These are phyloP conservation scores for Capra hircus DNA, from an alignment of 2,113 vertebrate genomes.

Conservation along the genomic window DNA sequence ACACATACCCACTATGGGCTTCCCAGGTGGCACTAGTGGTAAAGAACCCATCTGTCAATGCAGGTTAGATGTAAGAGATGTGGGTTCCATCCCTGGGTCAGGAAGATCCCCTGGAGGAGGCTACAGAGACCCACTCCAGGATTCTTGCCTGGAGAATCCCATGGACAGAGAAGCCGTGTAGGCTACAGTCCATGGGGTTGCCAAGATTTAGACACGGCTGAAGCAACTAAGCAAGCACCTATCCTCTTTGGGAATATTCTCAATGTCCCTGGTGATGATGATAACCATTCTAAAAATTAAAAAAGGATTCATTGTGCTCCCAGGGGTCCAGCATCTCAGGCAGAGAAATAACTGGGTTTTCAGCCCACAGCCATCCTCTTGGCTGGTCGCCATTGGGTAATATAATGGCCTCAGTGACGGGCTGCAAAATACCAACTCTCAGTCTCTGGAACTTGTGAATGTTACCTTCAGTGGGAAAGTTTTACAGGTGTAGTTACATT, in stretches of 20 bases:
- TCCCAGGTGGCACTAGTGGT: background rate
- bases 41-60: background rate
- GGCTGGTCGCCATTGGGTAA: background rate
- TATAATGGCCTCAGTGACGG: background rate
- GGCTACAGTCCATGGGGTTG: background rate
- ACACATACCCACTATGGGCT: background rate
- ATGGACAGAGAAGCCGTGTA: accelerated
- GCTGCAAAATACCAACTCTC: background rate
- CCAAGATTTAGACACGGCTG: accelerated
- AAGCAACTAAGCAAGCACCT: background rate
- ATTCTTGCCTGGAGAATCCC: background rate
- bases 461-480: background rate
- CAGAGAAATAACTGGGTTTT: background rate
- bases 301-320: background rate
- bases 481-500: background rate
- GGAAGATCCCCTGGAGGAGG: background rate
- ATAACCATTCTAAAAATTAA: background rate
- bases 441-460: background rate
- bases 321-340: too few relatives aligned
- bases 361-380: background rate
- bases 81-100: background rate
- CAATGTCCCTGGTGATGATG: background rate
- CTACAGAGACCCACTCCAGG: background rate
- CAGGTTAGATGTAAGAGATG: background rate
- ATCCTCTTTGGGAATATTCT: background rate